Conservation (phyloP, 2,888 invertebrate species). For the Limnephilus marmoratus region DNA sequence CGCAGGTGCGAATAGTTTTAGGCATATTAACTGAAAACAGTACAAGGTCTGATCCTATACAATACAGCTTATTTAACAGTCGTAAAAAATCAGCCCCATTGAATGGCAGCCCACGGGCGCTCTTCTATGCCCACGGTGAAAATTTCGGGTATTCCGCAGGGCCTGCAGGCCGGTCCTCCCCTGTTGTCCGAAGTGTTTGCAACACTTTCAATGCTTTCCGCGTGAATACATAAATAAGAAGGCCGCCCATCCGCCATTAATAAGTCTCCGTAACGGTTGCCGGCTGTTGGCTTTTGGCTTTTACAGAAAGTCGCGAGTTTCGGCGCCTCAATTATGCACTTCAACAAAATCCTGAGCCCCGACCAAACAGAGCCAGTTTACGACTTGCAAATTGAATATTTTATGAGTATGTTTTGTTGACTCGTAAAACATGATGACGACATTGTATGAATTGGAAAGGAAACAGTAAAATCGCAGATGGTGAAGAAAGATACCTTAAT, state of each 20-base stretch:
- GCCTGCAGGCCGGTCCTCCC: not conserved
- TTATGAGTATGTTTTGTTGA: not conserved
- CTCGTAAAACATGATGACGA: not conserved
- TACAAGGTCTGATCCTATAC: too few species aligned
- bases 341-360: not conserved
- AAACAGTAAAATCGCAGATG: not conserved
- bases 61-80: not conserved
- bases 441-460: not conserved
- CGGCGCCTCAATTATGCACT: not conserved
- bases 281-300: slow-evolving; percentile 10
- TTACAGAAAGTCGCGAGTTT: not conserved
- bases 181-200: not conserved
- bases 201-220: slow-evolving; percentile 57
- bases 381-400: not conserved
- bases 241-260: slow-evolving; percentile 55
- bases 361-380: not conserved
- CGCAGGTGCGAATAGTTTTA: too few species aligned
- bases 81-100: not conserved
- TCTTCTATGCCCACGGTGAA: not conserved
- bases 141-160: not conserved
- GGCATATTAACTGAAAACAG: too few species aligned
- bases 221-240: slow-evolving; percentile 54
- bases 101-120: too few species aligned
- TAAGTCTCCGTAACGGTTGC: slow-evolving; percentile 53
- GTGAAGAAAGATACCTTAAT: not conserved